Base-by-base conservation (phyloP, 2,113 vertebrate genomes). In the Scopus umbretta region DNA sequence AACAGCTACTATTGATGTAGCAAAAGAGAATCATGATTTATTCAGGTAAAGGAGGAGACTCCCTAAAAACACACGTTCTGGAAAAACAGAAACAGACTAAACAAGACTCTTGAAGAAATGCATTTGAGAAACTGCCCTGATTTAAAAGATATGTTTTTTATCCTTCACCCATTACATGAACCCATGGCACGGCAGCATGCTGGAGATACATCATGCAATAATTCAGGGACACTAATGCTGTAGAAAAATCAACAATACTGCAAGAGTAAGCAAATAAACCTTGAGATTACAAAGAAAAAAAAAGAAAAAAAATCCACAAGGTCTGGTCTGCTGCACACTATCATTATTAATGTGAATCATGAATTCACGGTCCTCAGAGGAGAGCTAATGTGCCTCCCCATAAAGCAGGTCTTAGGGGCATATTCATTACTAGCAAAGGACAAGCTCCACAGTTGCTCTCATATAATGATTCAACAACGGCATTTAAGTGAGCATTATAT, bases 251-350 rank as follows among this genome's bases (percentile, higher is more conserved):
- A 87, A 68, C 1, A 5, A 30, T 50, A 40, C 26, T 61, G 74
- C 62, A 70, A 89, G 17, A 92, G 29, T 50, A 82, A 87, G 78
- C 93, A 97, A 96, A 96, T 73, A 97, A 96, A 96, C 89, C 89
- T 94, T 97, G 92, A 96, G 88, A 80, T 84, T 84, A 52, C 29
- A 63, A 71, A 87, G 42, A 2, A 78, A 66, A 80, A 71, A 72
- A 56, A 43, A 20, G 21, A 18, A 32, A 36, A 85, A 79, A 36
- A 80, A 68, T 47, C 40, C 61, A 71, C 65, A 88, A 90, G 83
- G 73, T 81, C 86, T 83, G 71, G 13, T 68, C 53, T 75, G 63
- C 50, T 34, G 58, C 58, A 26, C 3, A 3, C 47, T 89, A 56
- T 87, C 53, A 40, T 67, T 86, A 86, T n/a, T 79, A 82, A 72